Base-by-base conservation (phyloP, 2,888 invertebrate species). In the Aspidiotus destructor region DNA sequence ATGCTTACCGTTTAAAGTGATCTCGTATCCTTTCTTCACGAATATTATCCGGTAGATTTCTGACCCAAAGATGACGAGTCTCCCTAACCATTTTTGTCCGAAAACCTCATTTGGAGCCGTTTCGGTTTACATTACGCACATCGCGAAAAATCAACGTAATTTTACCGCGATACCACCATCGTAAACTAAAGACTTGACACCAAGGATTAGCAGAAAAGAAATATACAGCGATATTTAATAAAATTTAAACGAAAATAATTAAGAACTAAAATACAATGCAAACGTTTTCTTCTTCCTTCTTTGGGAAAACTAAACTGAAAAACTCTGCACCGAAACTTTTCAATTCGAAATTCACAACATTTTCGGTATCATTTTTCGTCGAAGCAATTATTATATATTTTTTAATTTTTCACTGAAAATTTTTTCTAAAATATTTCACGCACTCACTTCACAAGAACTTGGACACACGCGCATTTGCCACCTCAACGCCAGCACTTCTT, bases 1-100 rank as follows among this genome's bases (percentile, higher is more conserved):
- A 58, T 57, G 9, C 81, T 85, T 86, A 94, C 94, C 93, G 89
- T 89, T 93, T 92, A 84, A 96, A 95, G 84, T 92, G 91, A 83
- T 94, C 93, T 85, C 89, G 86, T 84, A 95, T 92, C 82, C 91
- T 88, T 82, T 94, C 94, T 84, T 95, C 94, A 80, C 92, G 90
- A 85, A 93, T 91, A 86, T 92, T 94, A 86, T 95, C 95, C 89
- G 96, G 95, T 88, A 97, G 91, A 88, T 95, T 96, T 88, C 95
- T 96, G 88, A 97, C 94, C 93, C 95, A 95, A 86, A 97, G 89
- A 86, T 97, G 95, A 87, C 96, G 92, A 87, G 95, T 95, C 93
- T 96, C 95, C 89, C 96, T 95, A 89, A 97, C 96, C 97, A 97
- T 97, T 89, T 90, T 93, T 90, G 88, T 87, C 88, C 87, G 84